These are phyloP conservation scores for Oncopeltus fasciatus DNA, from an alignment of 1,140 invertebrate species.

Conservation along the genomic window DNA sequence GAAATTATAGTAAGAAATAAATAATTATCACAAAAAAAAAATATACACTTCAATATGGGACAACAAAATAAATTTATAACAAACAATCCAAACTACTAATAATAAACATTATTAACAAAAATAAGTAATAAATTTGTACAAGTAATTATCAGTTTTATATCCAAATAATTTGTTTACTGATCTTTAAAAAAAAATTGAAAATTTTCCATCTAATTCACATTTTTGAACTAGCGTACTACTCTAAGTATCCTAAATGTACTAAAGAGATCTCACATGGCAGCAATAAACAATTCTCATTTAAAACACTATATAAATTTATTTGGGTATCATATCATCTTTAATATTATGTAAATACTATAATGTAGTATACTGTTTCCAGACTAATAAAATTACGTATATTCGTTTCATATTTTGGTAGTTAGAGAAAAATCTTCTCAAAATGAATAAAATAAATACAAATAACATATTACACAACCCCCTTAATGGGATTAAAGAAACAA, in stretches of 20 bases:
- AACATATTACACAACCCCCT: not conserved
- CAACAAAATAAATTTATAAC: not conserved
- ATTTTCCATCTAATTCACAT: not conserved
- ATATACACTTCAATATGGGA: too few relatives aligned
- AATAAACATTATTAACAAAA: not conserved
- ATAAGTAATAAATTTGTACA: too few relatives aligned
- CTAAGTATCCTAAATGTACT: constrained; percentile 1
- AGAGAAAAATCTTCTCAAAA: not conserved
- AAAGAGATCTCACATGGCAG: constrained; percentile 4
- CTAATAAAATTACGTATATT: constrained; percentile 9
- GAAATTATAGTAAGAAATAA: too few relatives aligned
- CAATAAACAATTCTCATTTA: not conserved
- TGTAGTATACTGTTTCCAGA: constrained; percentile 3
- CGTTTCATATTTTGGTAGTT: not conserved
- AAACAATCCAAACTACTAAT: not conserved
- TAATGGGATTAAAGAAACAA: not conserved
- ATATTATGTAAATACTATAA: not conserved
- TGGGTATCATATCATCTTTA: not conserved
- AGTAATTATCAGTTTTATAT: too few relatives aligned
- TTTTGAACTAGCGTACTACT: not conserved
- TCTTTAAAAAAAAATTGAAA: not conserved
- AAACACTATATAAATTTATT: constrained; percentile 1
- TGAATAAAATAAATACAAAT: not conserved
- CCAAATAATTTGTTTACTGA: too few relatives aligned
- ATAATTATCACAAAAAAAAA: too few relatives aligned